These are phyloP conservation scores for Papilio xuthus DNA, from an alignment of 1,140 invertebrate species.

Conservation along the genomic window DNA sequence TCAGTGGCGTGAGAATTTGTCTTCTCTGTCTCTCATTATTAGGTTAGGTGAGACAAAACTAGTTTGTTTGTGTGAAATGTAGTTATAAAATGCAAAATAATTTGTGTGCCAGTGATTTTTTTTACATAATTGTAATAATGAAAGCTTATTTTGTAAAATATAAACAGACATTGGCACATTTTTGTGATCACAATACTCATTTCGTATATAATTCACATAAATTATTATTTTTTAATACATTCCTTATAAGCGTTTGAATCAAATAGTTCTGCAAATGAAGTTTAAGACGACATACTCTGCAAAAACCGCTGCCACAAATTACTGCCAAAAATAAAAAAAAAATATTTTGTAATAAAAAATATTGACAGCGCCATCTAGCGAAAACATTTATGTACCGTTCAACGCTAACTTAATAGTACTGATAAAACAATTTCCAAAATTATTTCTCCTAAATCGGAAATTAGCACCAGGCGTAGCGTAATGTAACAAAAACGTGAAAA, in stretches of 20 bases:
- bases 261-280: constrained; percentile 42
- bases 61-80: background rate
- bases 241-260: constrained; percentile 56
- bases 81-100: background rate
- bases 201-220: constrained; percentile 46
- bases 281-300: background rate
- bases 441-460: background rate
- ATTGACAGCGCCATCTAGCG: background rate
- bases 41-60: background rate
- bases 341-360: too few species aligned
- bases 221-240: constrained; percentile 42
- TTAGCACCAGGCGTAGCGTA: background rate
- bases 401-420: background rate
- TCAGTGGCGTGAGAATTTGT: background rate
- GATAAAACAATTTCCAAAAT: background rate
- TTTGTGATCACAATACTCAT: constrained; percentile 67
- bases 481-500: background rate
- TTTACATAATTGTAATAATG: background rate
- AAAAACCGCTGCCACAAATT: too few species aligned
- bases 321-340: too few species aligned
- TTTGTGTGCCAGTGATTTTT: background rate
- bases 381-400: background rate
- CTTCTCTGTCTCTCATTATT: background rate
- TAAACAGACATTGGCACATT: constrained; percentile 71
- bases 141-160: constrained; percentile 38